Conservation (phyloP, 2,113 vertebrate genomes). For the rabbit (Oryctolagus cuniculus) region mOryCun1.1 NC_091448.1:40212001-40212500, state of each 20-base stretch:
- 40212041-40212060: not conserved
- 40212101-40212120: slow-evolving; percentile 47
- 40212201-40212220: slow-evolving; percentile 37
- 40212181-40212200: slow-evolving; percentile 56
- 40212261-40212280: fast-evolving
- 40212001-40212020: not conserved
- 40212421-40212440: not conserved
- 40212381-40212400: not conserved
- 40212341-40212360: not conserved
- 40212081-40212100: not conserved
- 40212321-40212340: not conserved
- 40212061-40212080: not conserved
- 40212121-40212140: not conserved
- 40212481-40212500: not conserved
- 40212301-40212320: too few species aligned
- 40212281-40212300: not conserved
- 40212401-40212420: not conserved
- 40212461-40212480: not conserved
- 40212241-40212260: not conserved
- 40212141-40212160: slow-evolving; percentile 32
- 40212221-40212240: not conserved
- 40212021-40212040: not conserved
- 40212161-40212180: slow-evolving; percentile 51
- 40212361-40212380: not conserved
- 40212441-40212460: not conserved